phyloP scores from a whole-genome alignment of 2,113 vertebrate genomes.

The Myrmophylax atrothorax region DNA sequence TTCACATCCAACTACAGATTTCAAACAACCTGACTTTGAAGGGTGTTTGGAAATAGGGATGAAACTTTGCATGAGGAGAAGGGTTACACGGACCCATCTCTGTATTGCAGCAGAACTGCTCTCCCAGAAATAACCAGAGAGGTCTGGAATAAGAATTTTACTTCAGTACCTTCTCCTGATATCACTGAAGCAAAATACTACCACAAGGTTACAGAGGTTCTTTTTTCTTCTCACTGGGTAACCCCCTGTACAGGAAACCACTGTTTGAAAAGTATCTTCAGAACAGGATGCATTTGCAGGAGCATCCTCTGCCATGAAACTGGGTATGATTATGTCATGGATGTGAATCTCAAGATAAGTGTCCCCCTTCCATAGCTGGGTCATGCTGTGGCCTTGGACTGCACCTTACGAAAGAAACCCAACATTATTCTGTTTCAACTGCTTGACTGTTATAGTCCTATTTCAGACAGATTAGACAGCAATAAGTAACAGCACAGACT shows the following conservation, averaged over 20 bases:
- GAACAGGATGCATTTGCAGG: neutral
- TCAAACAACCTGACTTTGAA: neutral
- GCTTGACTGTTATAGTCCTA: neutral
- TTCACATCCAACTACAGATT: neutral
- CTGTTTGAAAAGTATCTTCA: neutral
- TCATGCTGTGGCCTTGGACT: neutral
- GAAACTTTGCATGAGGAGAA: neutral
- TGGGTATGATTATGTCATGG: accelerated
- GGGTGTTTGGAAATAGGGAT: neutral
- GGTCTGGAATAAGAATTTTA: neutral
- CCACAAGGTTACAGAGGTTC: neutral
- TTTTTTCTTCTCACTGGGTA: neutral
- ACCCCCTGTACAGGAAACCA: neutral
- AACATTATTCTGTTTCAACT: neutral
- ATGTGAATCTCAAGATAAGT: neutral
- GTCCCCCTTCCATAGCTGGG: neutral
- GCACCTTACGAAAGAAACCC: neutral
- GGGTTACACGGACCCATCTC: neutral
- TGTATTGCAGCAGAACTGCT: neutral
- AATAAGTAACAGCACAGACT: neutral
- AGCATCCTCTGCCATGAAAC: neutral
- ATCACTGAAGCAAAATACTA: neutral
- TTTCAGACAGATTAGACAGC: neutral
- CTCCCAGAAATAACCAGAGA: neutral
- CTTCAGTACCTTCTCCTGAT: neutral